Evolutionary conservation across 2,113 vertebrate genomes (phyloP).

Genomic region (Ginglymostoma cirratum): DNA sequence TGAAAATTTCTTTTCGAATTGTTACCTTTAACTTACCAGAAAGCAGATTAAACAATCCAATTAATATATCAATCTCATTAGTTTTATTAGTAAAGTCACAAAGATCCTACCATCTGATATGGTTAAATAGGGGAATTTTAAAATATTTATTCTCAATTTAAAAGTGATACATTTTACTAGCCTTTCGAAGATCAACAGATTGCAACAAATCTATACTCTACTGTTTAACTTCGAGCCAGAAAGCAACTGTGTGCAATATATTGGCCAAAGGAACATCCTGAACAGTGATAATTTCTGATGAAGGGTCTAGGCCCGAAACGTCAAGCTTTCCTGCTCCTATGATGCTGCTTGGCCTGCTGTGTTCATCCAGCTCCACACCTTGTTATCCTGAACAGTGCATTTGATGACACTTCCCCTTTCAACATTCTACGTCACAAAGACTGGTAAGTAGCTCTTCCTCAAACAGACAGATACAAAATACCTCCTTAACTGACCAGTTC

Average conservation of each 20-base stretch:
- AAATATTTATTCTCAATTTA: not conserved
- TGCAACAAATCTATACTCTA: not conserved
- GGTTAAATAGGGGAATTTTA: not conserved
- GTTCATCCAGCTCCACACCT: too few relatives aligned
- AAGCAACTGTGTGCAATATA: not conserved
- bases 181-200: not conserved
- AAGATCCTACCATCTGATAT: not conserved
- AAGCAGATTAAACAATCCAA: not conserved
- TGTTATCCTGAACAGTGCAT: not conserved
- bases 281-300: too few relatives aligned
- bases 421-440: not conserved
- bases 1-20: not conserved
- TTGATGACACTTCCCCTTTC: not conserved
- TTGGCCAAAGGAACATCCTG: not conserved
- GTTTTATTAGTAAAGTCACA: not conserved
- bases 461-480: not conserved
- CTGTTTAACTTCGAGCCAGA: not conserved
- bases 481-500: not conserved
- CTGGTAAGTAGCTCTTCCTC: not conserved
- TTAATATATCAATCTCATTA: not conserved
- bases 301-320: too few relatives aligned
- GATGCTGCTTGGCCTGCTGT: too few relatives aligned
- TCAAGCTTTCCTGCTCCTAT: too few relatives aligned
- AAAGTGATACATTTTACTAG: not conserved
- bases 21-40: not conserved